phyloP scores from a whole-genome alignment of 2,797 vertebrate species.

The Coregonus sp. region DNA sequence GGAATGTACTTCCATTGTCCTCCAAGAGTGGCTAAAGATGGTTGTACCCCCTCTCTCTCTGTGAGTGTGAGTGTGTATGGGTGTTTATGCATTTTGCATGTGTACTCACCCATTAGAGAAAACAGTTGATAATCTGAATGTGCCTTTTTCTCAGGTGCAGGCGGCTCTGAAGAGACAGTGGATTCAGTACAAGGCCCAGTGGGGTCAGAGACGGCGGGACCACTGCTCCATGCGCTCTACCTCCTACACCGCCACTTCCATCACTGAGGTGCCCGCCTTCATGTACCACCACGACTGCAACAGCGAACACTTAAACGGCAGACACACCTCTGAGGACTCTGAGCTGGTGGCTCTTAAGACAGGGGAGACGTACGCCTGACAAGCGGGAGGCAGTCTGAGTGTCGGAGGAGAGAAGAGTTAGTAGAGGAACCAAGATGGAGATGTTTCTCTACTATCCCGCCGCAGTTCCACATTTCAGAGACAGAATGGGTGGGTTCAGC shows the following conservation, averaged over 20 bases:
- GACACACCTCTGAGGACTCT: conserved; percentile 69
- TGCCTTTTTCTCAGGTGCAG: conserved; percentile 80
- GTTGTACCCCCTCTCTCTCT: too few relatives aligned
- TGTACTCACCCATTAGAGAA: background rate
- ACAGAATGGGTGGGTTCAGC: conserved; percentile 14
- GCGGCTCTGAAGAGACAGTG: conserved; percentile 89
- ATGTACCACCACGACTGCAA: conserved; percentile 84
- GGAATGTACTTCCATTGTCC: too few relatives aligned
- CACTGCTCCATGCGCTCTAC: conserved; percentile 86
- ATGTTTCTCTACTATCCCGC: conserved; percentile 33
- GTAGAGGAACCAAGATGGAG: conserved; percentile 15
- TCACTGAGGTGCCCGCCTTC: conserved; percentile 87
- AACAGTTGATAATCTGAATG: background rate
- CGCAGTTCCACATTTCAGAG: conserved; percentile 26
- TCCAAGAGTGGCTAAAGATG: too few relatives aligned
- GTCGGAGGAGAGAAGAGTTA: background rate
- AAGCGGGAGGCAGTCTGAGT: conserved; percentile 21
- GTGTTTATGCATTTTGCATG: too few relatives aligned
- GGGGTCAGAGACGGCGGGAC: conserved; percentile 85
- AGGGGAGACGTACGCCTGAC: conserved; percentile 83
- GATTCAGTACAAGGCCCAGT: conserved; percentile 89
- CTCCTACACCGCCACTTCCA: conserved; percentile 89
- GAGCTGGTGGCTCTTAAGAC: conserved; percentile 85
- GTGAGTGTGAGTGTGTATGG: too few relatives aligned
- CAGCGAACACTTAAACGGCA: conserved; percentile 82